Base-by-base conservation (phyloP, 92 coral and sea anemone species). In the Epizoanthus ramosus region DNA sequence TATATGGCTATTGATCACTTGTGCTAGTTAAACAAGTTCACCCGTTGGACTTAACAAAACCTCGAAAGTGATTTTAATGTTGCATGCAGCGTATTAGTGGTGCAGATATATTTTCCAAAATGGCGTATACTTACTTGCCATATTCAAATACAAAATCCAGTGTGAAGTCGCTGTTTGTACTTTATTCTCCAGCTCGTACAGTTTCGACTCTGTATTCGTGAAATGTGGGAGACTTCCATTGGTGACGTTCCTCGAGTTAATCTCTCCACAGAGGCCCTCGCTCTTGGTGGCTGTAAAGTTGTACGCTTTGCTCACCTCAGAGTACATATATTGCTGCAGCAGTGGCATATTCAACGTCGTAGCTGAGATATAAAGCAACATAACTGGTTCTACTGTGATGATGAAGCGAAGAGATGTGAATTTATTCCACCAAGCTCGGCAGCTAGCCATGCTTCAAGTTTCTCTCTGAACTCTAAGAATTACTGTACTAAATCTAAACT, bases 131-230 rank as follows among this genome's bases (percentile, higher is more conserved):
- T 90, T 43, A 90, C 93, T 82, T 17, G 90, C 69, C n/a, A 83
- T 15, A 43, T 70, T 86, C 22, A 87, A 83, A 13, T 79, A 80
- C 18, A 90, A 63, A 23, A 90, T 47, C 84, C 89, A 81, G 25
- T 87, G 85, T 8, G 93, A 77, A 17, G 93, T 88, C 35, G 83
- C 80, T 18, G 93, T 81, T 57, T 90, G 93, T 25, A 87, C 86
- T 69, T 24, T 59, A 45, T 87, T 73, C 71, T 89, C 90, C 63
- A 89, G 74, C 56, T 22, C 41, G 3, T 60, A 15, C 12, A 76
- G 18, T 2, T 58, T 63, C 56, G 10, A 43, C 12, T 18, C 56
- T 18, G 41, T 12, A 8, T 37, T 58, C 15, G 81, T 31, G 10
- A 60, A 3, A 19, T 21, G 21, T n/a, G 17, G 54, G 28, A 28